Percentiles rank a stretch among this genome's conserved stretches.
Conservation (phyloP, 23 tunicate genomes). For the Botrylloides violaceus region DNA sequence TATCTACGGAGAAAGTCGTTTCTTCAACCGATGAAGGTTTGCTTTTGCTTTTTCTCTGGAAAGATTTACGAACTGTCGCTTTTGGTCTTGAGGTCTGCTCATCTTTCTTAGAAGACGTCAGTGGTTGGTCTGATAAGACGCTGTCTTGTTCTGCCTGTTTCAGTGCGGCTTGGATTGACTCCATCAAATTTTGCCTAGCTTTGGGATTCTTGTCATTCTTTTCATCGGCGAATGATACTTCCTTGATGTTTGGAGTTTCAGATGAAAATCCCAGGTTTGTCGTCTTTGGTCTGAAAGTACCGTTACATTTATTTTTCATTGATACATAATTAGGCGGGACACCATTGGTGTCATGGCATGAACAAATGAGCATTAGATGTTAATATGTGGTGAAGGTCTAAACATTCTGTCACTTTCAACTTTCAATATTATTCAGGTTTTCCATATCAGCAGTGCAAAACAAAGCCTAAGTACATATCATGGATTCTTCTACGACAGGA, state of each 20-base stretch:
- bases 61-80: neutral
- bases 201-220: slow-evolving; percentile 3
- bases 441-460: too few species aligned
- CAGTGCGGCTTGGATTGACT: slow-evolving; percentile 12
- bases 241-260: slow-evolving; percentile 1
- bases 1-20: too few species aligned
- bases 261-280: neutral
- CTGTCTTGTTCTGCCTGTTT: slow-evolving; percentile 1
- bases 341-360: too few species aligned
- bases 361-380: too few species aligned
- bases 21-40: neutral
- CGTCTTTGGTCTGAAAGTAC: slow-evolving; percentile 3
- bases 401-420: too few species aligned
- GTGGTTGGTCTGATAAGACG: neutral
- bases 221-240: slow-evolving; percentile 25
- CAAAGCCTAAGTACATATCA: too few species aligned
- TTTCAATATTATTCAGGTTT: too few species aligned
- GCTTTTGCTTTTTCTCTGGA: neutral
- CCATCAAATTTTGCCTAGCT: slow-evolving; percentile 2
- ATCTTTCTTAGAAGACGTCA: slow-evolving; percentile 7
- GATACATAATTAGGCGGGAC: too few species aligned
- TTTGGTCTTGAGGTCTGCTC: neutral
- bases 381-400: too few species aligned
- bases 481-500: too few species aligned
- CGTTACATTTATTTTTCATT: too few species aligned